Conservation (phyloP, 2,113 vertebrate genomes). For the Gasterosteus nipponicus region DNA sequence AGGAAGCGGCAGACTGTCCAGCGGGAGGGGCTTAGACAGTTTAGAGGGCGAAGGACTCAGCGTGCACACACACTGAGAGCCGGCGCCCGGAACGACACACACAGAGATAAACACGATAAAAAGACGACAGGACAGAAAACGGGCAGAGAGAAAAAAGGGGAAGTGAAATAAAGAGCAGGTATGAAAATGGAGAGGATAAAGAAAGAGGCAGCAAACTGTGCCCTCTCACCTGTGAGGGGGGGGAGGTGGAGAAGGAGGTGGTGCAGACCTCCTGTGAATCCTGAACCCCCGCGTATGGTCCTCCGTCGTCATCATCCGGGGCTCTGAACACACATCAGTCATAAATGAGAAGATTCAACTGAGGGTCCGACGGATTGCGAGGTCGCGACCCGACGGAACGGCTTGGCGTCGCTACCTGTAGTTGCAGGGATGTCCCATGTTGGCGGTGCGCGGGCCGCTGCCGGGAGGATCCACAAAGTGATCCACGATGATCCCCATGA, state of each 20-base stretch:
- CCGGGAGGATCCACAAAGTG: constrained; percentile 97
- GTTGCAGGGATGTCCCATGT: constrained; percentile 95
- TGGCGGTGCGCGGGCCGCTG: constrained; percentile 71
- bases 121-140: constrained; percentile 34
- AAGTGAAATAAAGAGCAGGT: constrained; percentile 48
- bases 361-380: too few species aligned
- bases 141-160: constrained; percentile 45
- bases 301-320: constrained; percentile 87
- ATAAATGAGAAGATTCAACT: background rate
- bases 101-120: constrained; percentile 13
- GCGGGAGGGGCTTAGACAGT: constrained; percentile 74
- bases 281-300: constrained; percentile 87
- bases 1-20: constrained; percentile 74
- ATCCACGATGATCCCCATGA: constrained; percentile 99
- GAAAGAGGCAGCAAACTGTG: background rate
- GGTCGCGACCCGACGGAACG: too few species aligned
- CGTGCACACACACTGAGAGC: constrained; percentile 74
- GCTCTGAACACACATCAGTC: constrained; percentile 63
- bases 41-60: constrained; percentile 77
- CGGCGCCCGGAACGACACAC: background rate
- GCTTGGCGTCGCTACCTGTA: constrained; percentile 85
- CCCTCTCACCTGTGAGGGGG: constrained; percentile 91
- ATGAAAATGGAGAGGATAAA: constrained; percentile 46
- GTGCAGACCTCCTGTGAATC: constrained; percentile 98
- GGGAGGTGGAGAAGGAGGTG: constrained; percentile 98